Evolutionary conservation across 2,888 invertebrate genomes (phyloP), one percentile per base, ranked within the genome.

Genomic region (Serripes groenlandicus): DNA sequence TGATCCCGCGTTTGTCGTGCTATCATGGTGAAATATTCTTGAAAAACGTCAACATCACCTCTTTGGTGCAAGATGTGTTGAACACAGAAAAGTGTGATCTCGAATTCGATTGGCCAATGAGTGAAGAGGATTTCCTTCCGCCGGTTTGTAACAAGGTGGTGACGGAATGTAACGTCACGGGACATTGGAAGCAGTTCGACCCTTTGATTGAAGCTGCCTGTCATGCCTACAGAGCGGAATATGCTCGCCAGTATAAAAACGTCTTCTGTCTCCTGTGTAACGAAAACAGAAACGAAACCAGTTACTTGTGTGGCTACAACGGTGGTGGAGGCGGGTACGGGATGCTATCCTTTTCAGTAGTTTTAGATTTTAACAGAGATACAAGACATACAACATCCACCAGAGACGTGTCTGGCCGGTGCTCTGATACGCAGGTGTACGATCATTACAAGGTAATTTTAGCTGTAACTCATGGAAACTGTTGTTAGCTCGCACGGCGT

Each of bases 221-320:
- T 75, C 34, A 70, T 23, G 28, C 71, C 0, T 75, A 64, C 21
- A 62, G 32, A 15, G 58, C 75, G 9, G 35, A 35, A 21, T 75
- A 54, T 37, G 42, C 54, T 32, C 37, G n/a, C 21, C 54, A 30
- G 4, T 80, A 75, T 49, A 75, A 64, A 35, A 80, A 80, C 34
- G 26, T 80, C 3, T 80, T 75, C 54, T 80, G 79, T 68, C 70
- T 32, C 23, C 26, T 75, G 37, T 80, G 79, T 62, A 80, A 80
- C 32, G 66, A 35, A 54, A 3, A 4, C 18, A 21, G 4, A 34
- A 54, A n/a, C 11, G 3, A n/a, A n/a, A 1, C 18, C 18, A 56
- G 9, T 9, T 56, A 35, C n/a, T 2, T 5, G 1, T n/a, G n/a
- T n/a, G n/a, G n/a, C n/a, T n/a, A n/a, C n/a, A n/a, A 32, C 15